A percentile compares a stretch with the other conserved stretches of the same genome.
phyloP scores from a whole-genome alignment of 2,888 invertebrate genomes.

The Altica lythri region DNA sequence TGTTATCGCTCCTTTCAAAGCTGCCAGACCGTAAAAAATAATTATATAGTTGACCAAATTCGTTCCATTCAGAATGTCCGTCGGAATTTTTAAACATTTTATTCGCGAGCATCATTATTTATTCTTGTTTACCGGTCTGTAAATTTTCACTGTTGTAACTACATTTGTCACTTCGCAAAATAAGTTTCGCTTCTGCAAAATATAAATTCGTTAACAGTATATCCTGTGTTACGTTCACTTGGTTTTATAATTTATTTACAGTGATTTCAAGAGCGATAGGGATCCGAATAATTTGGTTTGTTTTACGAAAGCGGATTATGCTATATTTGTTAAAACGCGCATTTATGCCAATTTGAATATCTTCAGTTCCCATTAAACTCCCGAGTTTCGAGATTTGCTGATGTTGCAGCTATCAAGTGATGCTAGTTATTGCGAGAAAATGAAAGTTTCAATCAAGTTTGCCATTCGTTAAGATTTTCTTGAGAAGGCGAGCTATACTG shows the following conservation, averaged over 20 bases:
- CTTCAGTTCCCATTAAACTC: constrained; percentile 11
- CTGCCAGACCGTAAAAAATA: constrained; percentile 19
- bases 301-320: constrained; percentile 23
- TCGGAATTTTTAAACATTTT: constrained; percentile 16
- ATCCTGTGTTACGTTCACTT: neutral
- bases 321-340: constrained; percentile 24
- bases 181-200: constrained; percentile 13
- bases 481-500: constrained; percentile 6
- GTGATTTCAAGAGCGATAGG: constrained; percentile 14
- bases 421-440: constrained; percentile 20
- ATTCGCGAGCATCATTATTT: constrained; percentile 11
- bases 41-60: constrained; percentile 23
- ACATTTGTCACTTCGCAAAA: constrained; percentile 9
- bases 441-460: constrained; percentile 26
- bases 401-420: constrained; percentile 16
- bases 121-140: constrained; percentile 15
- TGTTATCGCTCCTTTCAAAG: constrained; percentile 13
- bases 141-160: constrained; percentile 16
- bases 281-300: constrained; percentile 23
- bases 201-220: constrained; percentile 17
- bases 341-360: constrained; percentile 21
- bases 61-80: constrained; percentile 10
- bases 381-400: constrained; percentile 12
- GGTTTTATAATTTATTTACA: constrained; percentile 24
- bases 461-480: constrained; percentile 22